phyloP scores from a whole-genome alignment of 2,888 invertebrate species.

The Creontiades dilutus region DNA sequence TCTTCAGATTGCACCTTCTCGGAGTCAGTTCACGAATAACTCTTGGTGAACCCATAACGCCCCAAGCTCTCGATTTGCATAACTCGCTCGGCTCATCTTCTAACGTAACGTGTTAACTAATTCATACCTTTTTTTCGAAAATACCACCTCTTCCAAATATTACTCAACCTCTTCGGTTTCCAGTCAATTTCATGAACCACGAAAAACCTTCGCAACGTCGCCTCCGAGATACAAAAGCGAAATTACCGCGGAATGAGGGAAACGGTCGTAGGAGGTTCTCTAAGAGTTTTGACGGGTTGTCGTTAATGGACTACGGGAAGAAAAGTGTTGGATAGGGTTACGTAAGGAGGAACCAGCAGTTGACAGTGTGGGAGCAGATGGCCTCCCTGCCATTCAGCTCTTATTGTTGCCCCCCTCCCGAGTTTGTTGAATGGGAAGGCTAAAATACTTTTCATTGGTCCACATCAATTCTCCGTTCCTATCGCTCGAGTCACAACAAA shows the following conservation, averaged over 20 bases:
- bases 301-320: slow-evolving; percentile 35
- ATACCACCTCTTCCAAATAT: neutral
- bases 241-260: neutral
- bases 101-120: neutral
- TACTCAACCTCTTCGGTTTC: neutral
- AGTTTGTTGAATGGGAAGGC: slow-evolving; percentile 43
- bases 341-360: slow-evolving; percentile 20
- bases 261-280: neutral
- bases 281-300: slow-evolving; percentile 33
- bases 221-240: neutral
- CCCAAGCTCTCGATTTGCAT: neutral
- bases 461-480: slow-evolving; percentile 50
- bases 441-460: slow-evolving; percentile 59
- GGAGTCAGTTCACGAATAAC: too few relatives aligned
- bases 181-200: neutral
- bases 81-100: neutral
- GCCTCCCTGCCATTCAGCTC: slow-evolving; percentile 52
- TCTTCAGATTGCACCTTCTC: too few relatives aligned
- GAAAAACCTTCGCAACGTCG: neutral
- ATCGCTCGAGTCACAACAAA: slow-evolving; percentile 49
- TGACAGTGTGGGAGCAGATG: slow-evolving; percentile 49
- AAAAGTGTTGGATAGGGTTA: slow-evolving; percentile 34
- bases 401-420: slow-evolving; percentile 55
- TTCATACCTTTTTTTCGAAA: neutral
- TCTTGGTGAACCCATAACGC: neutral